These are phyloP conservation scores for Nibea coibor DNA, from an alignment of 2,113 vertebrate genomes.

Conservation along the genomic window DNA sequence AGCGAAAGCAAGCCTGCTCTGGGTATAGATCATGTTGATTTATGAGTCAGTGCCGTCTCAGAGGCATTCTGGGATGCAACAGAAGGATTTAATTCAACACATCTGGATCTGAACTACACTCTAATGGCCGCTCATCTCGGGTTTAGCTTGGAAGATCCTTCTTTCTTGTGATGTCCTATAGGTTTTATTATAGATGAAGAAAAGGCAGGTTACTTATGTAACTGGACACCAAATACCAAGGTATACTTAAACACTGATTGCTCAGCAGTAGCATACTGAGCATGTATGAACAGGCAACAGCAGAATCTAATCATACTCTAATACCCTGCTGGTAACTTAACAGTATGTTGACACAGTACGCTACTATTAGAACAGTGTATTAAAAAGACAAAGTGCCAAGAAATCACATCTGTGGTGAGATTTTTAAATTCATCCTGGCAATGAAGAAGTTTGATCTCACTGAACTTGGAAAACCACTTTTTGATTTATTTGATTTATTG, in stretches of 20 bases:
- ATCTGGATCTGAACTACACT: constrained; percentile 68
- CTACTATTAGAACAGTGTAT: not conserved
- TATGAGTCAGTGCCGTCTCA: constrained; percentile 57
- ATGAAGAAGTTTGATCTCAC: too few species aligned
- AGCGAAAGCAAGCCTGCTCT: constrained; percentile 52
- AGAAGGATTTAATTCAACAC: constrained; percentile 74
- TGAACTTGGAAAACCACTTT: too few species aligned
- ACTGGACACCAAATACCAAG: not conserved
- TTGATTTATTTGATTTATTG: too few species aligned
- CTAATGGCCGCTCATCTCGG: constrained; percentile 33
- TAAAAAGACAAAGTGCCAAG: not conserved
- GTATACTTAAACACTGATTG: not conserved
- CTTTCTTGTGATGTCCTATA: constrained; percentile 22
- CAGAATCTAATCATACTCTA: not conserved
- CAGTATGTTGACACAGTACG: not conserved
- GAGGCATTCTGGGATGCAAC: constrained; percentile 69
- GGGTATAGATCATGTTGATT: constrained; percentile 69
- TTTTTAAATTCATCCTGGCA: not conserved
- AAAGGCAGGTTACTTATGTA: constrained; percentile 12
- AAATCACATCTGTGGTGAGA: not conserved
- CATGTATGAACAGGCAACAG: constrained; percentile 11
- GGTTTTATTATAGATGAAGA: constrained; percentile 19
- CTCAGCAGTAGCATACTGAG: not conserved
- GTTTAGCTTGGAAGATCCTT: constrained; percentile 29
- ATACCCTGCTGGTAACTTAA: not conserved